Conservation (phyloP, 2,113 vertebrate species). For the Hiodon alosoides region DNA sequence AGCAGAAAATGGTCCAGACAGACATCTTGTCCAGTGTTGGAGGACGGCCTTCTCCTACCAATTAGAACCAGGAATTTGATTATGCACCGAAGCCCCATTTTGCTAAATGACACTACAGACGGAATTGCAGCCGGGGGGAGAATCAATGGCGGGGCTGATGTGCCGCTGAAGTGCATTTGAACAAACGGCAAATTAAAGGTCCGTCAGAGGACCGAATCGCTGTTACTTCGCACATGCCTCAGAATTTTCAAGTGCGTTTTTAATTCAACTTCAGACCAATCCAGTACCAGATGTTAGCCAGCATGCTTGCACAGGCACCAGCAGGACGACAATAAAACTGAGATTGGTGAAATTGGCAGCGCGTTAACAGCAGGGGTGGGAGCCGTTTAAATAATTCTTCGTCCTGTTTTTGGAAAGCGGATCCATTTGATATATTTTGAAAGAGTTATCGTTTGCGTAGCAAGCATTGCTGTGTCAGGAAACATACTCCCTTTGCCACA, state of each 20-base stretch:
- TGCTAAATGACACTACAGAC: slow-evolving; percentile 84
- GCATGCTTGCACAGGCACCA: slow-evolving; percentile 77
- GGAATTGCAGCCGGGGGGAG: slow-evolving; percentile 92
- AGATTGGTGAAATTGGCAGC: slow-evolving; percentile 1
- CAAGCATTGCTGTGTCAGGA: neutral
- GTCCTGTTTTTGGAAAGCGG: slow-evolving; percentile 6
- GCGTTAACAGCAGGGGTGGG: neutral
- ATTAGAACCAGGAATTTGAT: slow-evolving; percentile 83
- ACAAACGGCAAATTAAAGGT: slow-evolving; percentile 87
- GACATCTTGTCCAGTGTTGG: slow-evolving; percentile 71
- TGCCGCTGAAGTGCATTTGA: slow-evolving; percentile 79
- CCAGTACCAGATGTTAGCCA: slow-evolving; percentile 78
- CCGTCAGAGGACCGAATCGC: slow-evolving; percentile 66
- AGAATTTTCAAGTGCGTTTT: slow-evolving; percentile 74
- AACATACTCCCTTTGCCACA: neutral
- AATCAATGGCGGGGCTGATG: slow-evolving; percentile 81
- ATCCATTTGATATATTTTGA: neutral
- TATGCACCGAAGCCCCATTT: slow-evolving; percentile 82
- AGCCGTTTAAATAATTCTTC: slow-evolving; percentile 12
- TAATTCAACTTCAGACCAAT: slow-evolving; percentile 73
- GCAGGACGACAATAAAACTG: slow-evolving; percentile 67
- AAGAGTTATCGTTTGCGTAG: too few species aligned
- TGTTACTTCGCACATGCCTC: slow-evolving; percentile 78
- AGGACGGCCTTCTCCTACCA: slow-evolving; percentile 67
- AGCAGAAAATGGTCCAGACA: neutral